Base-by-base conservation (phyloP, 2,113 vertebrate genomes). In the Forbesichthys agassizii region DNA sequence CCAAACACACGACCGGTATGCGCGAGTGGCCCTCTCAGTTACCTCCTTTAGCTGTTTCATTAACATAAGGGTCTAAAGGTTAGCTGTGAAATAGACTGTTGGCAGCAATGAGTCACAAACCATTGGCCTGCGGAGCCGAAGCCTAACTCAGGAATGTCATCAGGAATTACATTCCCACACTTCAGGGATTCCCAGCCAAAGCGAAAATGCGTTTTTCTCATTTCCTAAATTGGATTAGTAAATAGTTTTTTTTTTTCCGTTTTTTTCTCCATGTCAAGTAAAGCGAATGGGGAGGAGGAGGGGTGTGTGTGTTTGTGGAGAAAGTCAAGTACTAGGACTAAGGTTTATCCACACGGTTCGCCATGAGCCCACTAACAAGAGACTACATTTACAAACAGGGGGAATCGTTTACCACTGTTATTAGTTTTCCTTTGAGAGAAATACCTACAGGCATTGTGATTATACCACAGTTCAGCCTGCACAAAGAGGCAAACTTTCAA, bases 141-240 rank as follows among this genome's bases (percentile, higher is more conserved):
- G 48, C 55, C 55, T 55, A 62, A 69, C 69, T 4, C 46, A 3
- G 16, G 14, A 47, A 12, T 59, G 33, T 66, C 68, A 61, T 68
- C 74, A 13, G 57, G 61, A 69, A 48, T 14, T 75, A 56, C 66
- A 10, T 18, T 46, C 48, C 27, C 66, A 69, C 77, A 69, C 70
- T 69, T 54, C 33, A 68, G 33, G 68, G 77, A 62, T 57, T 78
- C 53, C 61, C 6, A 9, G 49, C 48, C 4, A 12, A 62, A 55
- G 59, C 46, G 66, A 49, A 69, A 82, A 74, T 51, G 20, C 36
- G 58, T 13, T 33, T 66, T 74, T 75, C 62, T 75, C 74, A 68
- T 74, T 83, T 81, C 62, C 73, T 51, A 47, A 81, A 72, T 73
- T 63, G 36, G 62, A 74, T 79, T 77, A 42, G 36, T 8, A 42